phyloP scores from a whole-genome alignment of 2,888 invertebrate genomes.

The Cryptops parisi region DNA sequence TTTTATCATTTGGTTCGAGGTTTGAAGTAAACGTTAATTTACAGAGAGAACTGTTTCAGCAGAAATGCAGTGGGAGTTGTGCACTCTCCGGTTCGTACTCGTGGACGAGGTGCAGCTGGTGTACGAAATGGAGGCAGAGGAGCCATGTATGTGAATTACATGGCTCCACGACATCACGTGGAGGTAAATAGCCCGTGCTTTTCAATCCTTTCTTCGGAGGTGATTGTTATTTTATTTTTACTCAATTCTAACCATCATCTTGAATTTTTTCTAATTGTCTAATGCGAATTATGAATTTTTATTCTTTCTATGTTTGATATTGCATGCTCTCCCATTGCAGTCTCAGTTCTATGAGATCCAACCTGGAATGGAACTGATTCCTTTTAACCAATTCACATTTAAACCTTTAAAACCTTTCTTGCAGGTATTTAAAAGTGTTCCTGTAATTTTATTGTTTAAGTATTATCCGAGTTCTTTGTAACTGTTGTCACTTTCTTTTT shows the following conservation, averaged over 20 bases:
- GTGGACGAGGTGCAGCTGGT: conserved; percentile 16
- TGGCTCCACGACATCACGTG: not conserved
- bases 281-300: not conserved
- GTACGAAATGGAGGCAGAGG: conserved; percentile 12
- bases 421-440: too few relatives aligned
- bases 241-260: not conserved
- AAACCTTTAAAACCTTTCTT: conserved; percentile 2
- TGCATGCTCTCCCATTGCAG: conserved; percentile 6
- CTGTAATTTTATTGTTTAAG: too few relatives aligned
- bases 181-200: too few relatives aligned
- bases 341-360: conserved; percentile 12
- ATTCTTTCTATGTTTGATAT: too few relatives aligned
- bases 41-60: not conserved
- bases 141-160: not conserved
- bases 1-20: too few relatives aligned
- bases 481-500: too few relatives aligned
- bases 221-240: not conserved
- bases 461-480: too few relatives aligned
- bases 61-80: not conserved
- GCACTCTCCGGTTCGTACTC: conserved; percentile 7
- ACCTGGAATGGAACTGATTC: conserved; percentile 13
- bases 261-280: not conserved
- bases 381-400: conserved; percentile 8
- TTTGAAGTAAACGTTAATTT: too few relatives aligned
- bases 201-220: too few relatives aligned